Base-by-base conservation (phyloP, 2,888 invertebrate species). In the Drosophila merina region DNA sequence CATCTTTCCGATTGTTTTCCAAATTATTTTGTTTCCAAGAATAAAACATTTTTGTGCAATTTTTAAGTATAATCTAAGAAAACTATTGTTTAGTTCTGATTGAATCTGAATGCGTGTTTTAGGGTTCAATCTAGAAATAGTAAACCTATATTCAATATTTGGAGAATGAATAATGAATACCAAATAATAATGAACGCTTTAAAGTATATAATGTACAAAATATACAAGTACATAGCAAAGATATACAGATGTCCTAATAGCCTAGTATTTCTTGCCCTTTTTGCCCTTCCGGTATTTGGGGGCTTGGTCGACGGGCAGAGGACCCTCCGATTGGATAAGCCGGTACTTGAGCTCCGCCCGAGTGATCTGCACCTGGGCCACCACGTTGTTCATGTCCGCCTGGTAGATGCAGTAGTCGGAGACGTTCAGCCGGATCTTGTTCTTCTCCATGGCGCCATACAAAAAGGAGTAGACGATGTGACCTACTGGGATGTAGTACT, bases 331-430 rank as follows among this genome's bases (percentile, higher is more conserved):
- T 0, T 26, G 48, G 14, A 14, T 12, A 7, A 44, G 26, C 4
- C 51, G 55, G 3, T 54, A 60, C 20, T 82, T 85, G 1, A 82
- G 54, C 38, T 86, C 67, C 0, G 75, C 28, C 4, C 82, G 80
- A 1, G 80, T 79, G 10, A 76, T 63, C 44, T 75, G 83, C 1
- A 82, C 56, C 25, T 86, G 75, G 8, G 71, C 56, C 36, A 89
- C 36, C 20, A 96, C 94, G 91, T 96, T 95, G 89, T 96, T 96
- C 40, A 96, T 92, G 1, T 95, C 95, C 0, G 96, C 95, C 91
- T 96, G 96, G 49, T 95, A 94, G 36, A 97, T 94, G 59, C 94
- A 94, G 90, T 96, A 97, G 90, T 96, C 96, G 80, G 94, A 94
- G 7, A 96, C 93, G 62, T 93, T 92, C 1, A 94, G 91, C 9